phyloP scores from a whole-genome alignment of 2,888 invertebrate genomes.

The Clepsis dumicolana region DNA sequence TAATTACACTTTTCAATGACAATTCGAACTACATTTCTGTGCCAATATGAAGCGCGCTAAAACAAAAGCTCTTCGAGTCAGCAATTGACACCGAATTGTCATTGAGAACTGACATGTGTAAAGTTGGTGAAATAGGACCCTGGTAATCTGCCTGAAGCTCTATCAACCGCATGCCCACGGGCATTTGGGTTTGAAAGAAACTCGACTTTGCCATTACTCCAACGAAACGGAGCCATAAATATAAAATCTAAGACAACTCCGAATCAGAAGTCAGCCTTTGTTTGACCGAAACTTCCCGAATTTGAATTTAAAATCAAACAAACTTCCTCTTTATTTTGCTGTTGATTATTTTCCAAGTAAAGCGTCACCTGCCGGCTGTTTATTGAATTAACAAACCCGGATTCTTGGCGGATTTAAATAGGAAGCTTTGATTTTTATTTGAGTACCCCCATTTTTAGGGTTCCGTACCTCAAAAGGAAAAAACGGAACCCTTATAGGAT shows the following conservation, averaged over 20 bases:
- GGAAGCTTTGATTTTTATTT: conserved; percentile 22
- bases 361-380: conserved; percentile 66
- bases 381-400: conserved; percentile 48
- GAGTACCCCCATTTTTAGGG: conserved; percentile 20
- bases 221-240: conserved; percentile 32
- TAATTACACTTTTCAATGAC: too few species aligned
- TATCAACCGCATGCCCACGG: not conserved
- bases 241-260: conserved; percentile 39
- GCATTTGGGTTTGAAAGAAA: conserved; percentile 37
- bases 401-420: conserved; percentile 46
- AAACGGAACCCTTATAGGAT: too few species aligned
- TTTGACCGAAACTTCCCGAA: conserved; percentile 64
- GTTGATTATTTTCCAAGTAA: conserved; percentile 75
- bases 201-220: conserved; percentile 33
- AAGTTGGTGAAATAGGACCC: too few species aligned
- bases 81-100: too few species aligned
- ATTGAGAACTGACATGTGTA: too few species aligned
- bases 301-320: conserved; percentile 79
- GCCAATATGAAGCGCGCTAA: too few species aligned
- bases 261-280: conserved; percentile 55
- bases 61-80: too few species aligned
- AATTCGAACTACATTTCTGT: too few species aligned
- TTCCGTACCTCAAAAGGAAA: too few species aligned
- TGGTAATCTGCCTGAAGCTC: conserved; percentile 2
- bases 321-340: conserved; percentile 66